A percentile compares a stretch with the other conserved stretches of the same genome.
phyloP scores from a whole-genome alignment of 2,888 invertebrate species.

The Torymus tubicola region DNA sequence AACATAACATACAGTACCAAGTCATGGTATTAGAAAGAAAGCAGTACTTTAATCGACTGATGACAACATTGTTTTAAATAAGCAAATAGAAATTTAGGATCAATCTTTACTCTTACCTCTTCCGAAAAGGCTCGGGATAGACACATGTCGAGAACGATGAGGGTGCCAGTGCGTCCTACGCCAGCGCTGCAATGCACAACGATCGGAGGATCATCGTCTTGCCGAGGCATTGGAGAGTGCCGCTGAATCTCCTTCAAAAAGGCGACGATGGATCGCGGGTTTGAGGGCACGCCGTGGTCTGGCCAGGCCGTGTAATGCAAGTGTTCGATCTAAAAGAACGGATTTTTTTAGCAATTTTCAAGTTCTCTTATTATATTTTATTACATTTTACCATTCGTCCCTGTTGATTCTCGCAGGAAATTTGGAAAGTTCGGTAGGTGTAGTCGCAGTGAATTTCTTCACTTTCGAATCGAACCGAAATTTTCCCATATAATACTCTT shows the following conservation, averaged over 20 bases:
- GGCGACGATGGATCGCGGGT: conserved; percentile 72
- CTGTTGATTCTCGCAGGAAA: conserved; percentile 62
- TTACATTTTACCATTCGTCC: conserved; percentile 36
- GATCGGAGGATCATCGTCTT: conserved; percentile 74
- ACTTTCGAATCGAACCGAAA: conserved; percentile 70
- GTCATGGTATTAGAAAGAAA: too few relatives aligned
- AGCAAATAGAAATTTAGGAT: background rate
- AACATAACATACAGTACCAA: too few relatives aligned
- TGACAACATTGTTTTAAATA: too few relatives aligned
- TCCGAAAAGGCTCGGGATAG: conserved; percentile 77
- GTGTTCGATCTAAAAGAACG: conserved; percentile 73
- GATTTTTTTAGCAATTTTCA: conserved; percentile 6
- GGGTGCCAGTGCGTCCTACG: conserved; percentile 81
- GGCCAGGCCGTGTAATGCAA: conserved; percentile 79
- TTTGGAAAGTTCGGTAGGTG: conserved; percentile 70
- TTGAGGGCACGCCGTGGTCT: conserved; percentile 77
- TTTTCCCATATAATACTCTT: conserved; percentile 70
- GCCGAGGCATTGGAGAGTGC: conserved; percentile 66
- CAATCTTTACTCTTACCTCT: conserved; percentile 60
- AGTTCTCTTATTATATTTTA: background rate
- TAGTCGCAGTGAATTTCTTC: conserved; percentile 73
- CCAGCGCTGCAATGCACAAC: conserved; percentile 81
- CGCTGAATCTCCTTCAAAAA: conserved; percentile 70
- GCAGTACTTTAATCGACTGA: too few relatives aligned
- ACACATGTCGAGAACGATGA: conserved; percentile 80